Evolutionary conservation across 2,113 vertebrate genomes (phyloP).

Genomic region (Gymnogyps californianus): DNA sequence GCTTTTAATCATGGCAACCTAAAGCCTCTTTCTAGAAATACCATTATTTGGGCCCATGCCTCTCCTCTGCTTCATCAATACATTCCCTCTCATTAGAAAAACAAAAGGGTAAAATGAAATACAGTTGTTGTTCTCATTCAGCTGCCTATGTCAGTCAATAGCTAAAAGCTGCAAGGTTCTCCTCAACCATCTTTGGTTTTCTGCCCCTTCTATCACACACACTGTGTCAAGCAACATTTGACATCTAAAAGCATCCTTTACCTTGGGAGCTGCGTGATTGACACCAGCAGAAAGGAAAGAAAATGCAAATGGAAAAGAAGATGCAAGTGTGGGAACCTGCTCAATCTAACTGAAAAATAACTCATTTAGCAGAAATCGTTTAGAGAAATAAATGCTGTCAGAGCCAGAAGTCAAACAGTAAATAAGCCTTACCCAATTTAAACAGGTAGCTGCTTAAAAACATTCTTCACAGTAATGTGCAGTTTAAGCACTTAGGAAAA

Average conservation of each 20-base stretch:
- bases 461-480: conserved; percentile 23
- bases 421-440: conserved; percentile 55
- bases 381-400: conserved; percentile 36
- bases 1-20: background rate
- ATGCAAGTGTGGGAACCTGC: background rate
- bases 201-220: background rate
- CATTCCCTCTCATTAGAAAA: background rate
- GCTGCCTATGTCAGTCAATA: background rate
- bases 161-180: background rate
- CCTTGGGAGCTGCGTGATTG: background rate
- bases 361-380: conserved; percentile 40
- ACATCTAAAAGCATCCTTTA: background rate
- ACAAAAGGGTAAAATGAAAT: background rate
- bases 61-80: background rate
- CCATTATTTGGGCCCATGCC: background rate
- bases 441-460: conserved; percentile 27
- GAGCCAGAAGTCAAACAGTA: conserved; percentile 54
- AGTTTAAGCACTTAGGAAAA: conserved; percentile 46
- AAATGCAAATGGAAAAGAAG: background rate
- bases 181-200: background rate
- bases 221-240: background rate
- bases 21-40: background rate
- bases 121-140: background rate
- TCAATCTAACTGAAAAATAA: conserved; percentile 8
- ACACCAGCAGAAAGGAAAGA: background rate